Percentiles rank a stretch among this genome's conserved stretches.
Evolutionary conservation across 2,113 vertebrate genomes (phyloP).

Genomic region (Lipophrys pholis): DNA sequence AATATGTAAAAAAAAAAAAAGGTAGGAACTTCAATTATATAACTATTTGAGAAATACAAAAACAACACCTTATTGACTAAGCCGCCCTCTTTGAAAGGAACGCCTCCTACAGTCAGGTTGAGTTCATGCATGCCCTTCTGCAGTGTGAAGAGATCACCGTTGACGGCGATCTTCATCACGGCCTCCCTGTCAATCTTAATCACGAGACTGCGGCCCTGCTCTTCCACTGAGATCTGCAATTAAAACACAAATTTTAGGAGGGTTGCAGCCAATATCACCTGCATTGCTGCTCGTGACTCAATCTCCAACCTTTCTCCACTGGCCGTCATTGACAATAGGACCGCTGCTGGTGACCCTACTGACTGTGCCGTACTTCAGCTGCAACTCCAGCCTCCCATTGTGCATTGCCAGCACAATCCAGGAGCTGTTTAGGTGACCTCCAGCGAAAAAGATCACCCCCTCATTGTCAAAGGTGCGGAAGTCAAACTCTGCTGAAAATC

Average conservation of each 20-base stretch:
- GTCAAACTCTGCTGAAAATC: constrained; percentile 93
- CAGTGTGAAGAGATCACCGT: constrained; percentile 90
- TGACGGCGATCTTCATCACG: constrained; percentile 97
- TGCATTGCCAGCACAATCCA: constrained; percentile 94
- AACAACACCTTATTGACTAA: constrained; percentile 87
- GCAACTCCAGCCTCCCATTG: constrained; percentile 91
- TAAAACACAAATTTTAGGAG: not conserved
- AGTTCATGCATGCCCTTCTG: constrained; percentile 92
- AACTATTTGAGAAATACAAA: no score
- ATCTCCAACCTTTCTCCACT: constrained; percentile 91
- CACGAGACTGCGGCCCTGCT: constrained; percentile 90
- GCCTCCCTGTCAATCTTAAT: constrained; percentile 96
- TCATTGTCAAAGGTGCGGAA: constrained; percentile 95
- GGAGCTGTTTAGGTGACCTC: constrained; percentile 90
- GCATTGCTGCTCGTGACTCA: not conserved
- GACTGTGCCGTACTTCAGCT: constrained; percentile 88
- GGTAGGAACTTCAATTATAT: no score
- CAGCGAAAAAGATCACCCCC: constrained; percentile 96
- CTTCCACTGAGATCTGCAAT: constrained; percentile 93
- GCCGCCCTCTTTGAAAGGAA: constrained; percentile 89
- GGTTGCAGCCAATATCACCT: not conserved
- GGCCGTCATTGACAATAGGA: constrained; percentile 89
- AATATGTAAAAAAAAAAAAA: not conserved
- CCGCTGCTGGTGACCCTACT: constrained; percentile 93
- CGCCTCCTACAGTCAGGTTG: constrained; percentile 94